Evolutionary conservation across 2,113 vertebrate genomes (phyloP).

Genomic region (Nymphicus hollandicus): DNA sequence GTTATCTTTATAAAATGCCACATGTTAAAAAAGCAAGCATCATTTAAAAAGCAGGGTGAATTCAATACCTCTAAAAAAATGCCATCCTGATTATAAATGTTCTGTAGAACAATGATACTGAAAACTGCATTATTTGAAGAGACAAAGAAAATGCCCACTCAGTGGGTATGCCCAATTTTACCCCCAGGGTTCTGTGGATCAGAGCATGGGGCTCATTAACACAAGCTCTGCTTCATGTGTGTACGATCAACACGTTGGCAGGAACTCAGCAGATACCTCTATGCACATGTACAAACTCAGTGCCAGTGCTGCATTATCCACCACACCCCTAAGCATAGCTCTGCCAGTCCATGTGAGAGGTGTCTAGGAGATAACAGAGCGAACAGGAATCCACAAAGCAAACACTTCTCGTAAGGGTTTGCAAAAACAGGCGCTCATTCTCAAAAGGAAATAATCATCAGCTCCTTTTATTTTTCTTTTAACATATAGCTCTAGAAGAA

Average conservation of each 20-base stretch:
- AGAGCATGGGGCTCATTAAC: background rate
- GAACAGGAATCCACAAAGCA: background rate
- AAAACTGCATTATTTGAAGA: background rate
- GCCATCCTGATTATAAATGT: background rate
- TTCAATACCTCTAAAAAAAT: background rate
- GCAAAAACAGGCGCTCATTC: background rate
- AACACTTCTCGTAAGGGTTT: background rate
- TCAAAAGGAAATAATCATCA: background rate
- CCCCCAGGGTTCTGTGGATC: background rate
- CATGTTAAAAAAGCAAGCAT: background rate
- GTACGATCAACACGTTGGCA: background rate
- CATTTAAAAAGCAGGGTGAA: background rate
- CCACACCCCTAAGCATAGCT: fast-evolving
- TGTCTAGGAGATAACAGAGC: background rate
- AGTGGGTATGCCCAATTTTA: background rate
- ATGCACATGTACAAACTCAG: fast-evolving
- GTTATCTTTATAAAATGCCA: background rate
- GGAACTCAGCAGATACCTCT: background rate
- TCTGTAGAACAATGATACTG: background rate
- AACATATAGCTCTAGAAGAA: background rate
- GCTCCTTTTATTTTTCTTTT: background rate
- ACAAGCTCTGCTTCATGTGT: fast-evolving
- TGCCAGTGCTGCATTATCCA: background rate
- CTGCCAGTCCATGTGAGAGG: background rate
- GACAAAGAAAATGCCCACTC: background rate